These are phyloP conservation scores for Tachyglossus aculeatus DNA, from an alignment of 2,797 vertebrate genomes.

Conservation along the genomic window DNA sequence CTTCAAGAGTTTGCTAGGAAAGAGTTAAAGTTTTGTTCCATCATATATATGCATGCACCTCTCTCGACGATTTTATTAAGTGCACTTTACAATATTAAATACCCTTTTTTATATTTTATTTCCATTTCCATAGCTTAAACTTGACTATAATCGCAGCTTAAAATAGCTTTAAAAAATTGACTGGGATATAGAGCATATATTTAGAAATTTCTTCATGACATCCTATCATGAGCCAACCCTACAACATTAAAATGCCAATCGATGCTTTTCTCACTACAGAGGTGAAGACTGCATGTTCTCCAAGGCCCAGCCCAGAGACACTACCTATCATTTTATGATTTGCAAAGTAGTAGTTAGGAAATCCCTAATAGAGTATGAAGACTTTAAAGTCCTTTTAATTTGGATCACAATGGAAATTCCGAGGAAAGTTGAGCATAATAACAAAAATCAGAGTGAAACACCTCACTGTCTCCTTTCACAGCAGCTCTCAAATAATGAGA, in stretches of 20 bases:
- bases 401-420: background rate
- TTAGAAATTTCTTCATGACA: background rate
- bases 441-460: background rate
- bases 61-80: too few relatives aligned
- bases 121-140: conserved; percentile 17
- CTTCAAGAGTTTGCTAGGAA: too few relatives aligned
- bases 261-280: background rate
- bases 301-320: background rate
- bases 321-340: background rate
- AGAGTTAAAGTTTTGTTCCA: too few relatives aligned
- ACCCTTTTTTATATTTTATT: conserved; percentile 3
- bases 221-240: background rate
- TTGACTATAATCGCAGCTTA: background rate
- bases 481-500: background rate
- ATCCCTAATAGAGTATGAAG: background rate
- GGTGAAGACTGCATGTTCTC: background rate
- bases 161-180: too few relatives aligned
- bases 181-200: background rate
- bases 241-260: background rate
- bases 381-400: background rate
- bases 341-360: conserved; percentile 3
- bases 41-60: too few relatives aligned
- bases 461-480: background rate
- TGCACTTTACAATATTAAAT: too few relatives aligned
- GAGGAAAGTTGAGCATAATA: background rate